phyloP scores from a whole-genome alignment of 2,113 vertebrate species.

The Corythoichthys haematopterus region DNA sequence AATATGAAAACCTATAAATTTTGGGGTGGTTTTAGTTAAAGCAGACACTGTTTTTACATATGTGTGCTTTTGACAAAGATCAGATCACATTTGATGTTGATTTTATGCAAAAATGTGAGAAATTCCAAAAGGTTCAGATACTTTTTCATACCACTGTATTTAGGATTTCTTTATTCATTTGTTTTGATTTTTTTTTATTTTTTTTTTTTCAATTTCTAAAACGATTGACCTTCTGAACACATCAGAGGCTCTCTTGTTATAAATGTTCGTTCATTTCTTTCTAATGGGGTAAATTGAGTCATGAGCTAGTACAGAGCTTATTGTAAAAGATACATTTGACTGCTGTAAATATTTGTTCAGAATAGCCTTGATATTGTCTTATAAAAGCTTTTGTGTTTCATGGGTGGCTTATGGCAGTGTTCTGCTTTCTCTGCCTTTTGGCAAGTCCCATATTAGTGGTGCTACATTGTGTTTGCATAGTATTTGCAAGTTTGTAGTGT shows the following conservation, averaged over 20 bases:
- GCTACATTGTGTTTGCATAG: conserved; percentile 28
- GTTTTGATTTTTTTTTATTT: not conserved
- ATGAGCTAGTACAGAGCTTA: conserved; percentile 9
- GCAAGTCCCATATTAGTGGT: conserved; percentile 23
- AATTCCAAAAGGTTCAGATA: too few relatives aligned
- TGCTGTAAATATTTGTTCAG: conserved; percentile 13
- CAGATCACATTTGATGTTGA: too few relatives aligned
- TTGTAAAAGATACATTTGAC: conserved; percentile 2
- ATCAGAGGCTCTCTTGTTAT: not conserved
- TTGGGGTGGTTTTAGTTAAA: too few relatives aligned
- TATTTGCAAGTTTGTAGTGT: conserved; percentile 1
- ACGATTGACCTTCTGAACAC: not conserved
- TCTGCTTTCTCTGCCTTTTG: conserved; percentile 19
- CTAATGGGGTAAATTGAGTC: conserved; percentile 9
- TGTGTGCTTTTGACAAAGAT: too few relatives aligned
- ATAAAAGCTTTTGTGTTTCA: conserved; percentile 25
- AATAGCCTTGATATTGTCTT: not conserved
- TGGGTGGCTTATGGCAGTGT: conserved; percentile 27
- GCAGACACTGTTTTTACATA: too few relatives aligned
- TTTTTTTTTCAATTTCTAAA: not conserved
- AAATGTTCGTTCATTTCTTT: conserved; percentile 17
- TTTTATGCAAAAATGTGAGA: too few relatives aligned
- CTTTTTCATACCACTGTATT: not conserved
- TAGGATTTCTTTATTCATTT: not conserved
- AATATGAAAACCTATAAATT: too few relatives aligned